A percentile compares a stretch with the other conserved stretches of the same genome.
These are phyloP conservation scores for Osmerus mordax DNA, from an alignment of 2,113 vertebrate genomes.

Conservation along the genomic window DNA sequence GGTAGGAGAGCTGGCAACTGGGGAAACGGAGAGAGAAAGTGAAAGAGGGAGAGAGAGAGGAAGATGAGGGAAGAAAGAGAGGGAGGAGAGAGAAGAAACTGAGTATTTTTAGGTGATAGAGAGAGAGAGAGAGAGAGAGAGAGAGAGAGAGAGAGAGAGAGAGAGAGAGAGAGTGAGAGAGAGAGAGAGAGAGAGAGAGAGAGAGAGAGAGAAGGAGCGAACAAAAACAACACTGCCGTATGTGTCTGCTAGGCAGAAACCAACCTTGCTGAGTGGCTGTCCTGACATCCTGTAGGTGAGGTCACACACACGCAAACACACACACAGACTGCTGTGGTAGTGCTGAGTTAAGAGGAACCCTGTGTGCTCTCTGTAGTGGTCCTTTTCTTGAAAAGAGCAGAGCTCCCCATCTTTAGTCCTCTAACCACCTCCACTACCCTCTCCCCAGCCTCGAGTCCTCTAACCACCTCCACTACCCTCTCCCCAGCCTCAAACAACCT, in stretches of 20 bases:
- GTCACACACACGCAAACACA: neutral
- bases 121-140: neutral
- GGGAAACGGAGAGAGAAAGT: too few species aligned
- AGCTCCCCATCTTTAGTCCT: too few species aligned
- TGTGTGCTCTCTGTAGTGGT: too few species aligned
- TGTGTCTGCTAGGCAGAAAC: slow-evolving; percentile 41
- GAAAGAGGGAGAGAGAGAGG: neutral
- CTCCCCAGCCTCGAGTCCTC: too few species aligned
- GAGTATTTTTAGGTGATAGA: too few species aligned
- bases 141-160: neutral
- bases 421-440: too few species aligned
- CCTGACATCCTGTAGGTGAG: slow-evolving; percentile 63
- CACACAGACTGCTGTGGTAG: neutral
- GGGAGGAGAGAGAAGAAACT: neutral
- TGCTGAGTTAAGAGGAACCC: neutral
- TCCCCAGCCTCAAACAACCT: too few species aligned
- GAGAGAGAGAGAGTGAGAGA: neutral
- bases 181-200: neutral
- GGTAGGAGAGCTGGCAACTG: too few species aligned
- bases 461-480: too few species aligned
- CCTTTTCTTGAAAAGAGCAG: too few species aligned
- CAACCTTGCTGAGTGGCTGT: slow-evolving; percentile 64
- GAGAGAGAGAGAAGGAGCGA: neutral
- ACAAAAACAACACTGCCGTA: slow-evolving; percentile 23
- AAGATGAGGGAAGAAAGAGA: neutral